A percentile compares a stretch with the other conserved stretches of the same genome.
Evolutionary conservation across 2,888 invertebrate species (phyloP).

Genomic region (Vannuccia rotundouncinata): DNA sequence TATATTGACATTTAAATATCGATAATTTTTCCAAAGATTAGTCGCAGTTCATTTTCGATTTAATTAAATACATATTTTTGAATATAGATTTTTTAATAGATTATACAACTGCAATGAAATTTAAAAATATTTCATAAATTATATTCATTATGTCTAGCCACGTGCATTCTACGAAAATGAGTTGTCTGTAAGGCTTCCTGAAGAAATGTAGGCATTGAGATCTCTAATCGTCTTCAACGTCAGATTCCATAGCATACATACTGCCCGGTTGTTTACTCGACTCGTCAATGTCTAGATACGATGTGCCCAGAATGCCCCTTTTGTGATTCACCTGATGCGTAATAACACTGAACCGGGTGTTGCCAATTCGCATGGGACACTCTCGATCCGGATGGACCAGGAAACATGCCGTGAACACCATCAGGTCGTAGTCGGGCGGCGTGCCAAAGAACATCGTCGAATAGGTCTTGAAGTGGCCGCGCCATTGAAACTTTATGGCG

Average conservation of each 20-base stretch:
- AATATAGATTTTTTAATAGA: neutral
- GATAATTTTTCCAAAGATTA: no score
- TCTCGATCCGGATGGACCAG: neutral
- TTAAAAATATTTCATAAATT: no score
- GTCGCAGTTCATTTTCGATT: no score
- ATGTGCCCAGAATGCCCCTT: neutral
- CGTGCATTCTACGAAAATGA: no score
- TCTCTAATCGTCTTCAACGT: neutral
- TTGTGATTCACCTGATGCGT: neutral
- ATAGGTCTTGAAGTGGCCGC: neutral
- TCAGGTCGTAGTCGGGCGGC: conserved; percentile 22
- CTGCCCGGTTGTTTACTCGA: neutral
- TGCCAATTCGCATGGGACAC: conserved; percentile 17
- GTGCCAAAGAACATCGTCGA: conserved; percentile 31
- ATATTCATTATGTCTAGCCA: no score
- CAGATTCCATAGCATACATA: neutral
- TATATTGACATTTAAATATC: no score
- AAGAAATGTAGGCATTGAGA: no score
- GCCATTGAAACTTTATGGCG: conserved; percentile 25
- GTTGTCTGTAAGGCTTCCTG: no score
- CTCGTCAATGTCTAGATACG: neutral
- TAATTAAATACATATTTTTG: neutral
- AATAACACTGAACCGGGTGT: neutral
- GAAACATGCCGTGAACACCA: conserved; percentile 32
- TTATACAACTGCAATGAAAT: neutral